phyloP scores from a whole-genome alignment of 2,113 vertebrate genomes.

The Chlamydotis undulata region DNA sequence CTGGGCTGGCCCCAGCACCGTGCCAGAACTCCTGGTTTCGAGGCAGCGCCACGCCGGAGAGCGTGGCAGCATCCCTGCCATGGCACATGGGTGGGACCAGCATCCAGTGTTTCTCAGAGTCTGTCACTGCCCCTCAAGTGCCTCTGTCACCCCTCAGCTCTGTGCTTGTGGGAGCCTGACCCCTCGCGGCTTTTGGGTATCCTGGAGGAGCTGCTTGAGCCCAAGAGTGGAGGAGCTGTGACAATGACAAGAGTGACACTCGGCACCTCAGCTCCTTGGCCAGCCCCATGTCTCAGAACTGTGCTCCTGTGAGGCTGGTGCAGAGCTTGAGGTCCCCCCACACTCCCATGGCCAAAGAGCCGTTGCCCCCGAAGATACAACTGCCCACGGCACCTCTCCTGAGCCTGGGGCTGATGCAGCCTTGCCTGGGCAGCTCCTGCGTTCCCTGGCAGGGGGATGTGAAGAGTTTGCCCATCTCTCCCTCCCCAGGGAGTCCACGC shows the following conservation, averaged over 20 bases:
- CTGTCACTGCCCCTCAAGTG: neutral
- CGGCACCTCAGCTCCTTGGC: fast-evolving
- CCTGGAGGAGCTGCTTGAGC: neutral
- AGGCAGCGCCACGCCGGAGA: fast-evolving
- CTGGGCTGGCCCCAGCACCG: fast-evolving
- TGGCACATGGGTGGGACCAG: neutral
- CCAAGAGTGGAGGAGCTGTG: neutral
- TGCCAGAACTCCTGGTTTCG: fast-evolving
- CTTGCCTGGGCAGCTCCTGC: neutral
- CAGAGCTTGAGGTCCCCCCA: neutral
- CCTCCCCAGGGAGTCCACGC: neutral
- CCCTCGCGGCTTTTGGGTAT: neutral
- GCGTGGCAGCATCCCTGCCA: neutral
- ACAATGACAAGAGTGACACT: neutral
- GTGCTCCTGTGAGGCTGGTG: neutral
- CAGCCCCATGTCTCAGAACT: neutral
- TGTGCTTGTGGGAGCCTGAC: fast-evolving
- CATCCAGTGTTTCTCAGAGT: neutral
- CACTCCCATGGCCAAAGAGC: neutral
- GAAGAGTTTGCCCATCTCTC: neutral
- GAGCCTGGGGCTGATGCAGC: neutral
- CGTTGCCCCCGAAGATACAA: fast-evolving
- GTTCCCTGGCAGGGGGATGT: neutral
- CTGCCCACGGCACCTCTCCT: neutral
- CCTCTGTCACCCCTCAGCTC: neutral